phyloP scores from a whole-genome alignment of 2,888 invertebrate species.

The Perdita meconis region DNA sequence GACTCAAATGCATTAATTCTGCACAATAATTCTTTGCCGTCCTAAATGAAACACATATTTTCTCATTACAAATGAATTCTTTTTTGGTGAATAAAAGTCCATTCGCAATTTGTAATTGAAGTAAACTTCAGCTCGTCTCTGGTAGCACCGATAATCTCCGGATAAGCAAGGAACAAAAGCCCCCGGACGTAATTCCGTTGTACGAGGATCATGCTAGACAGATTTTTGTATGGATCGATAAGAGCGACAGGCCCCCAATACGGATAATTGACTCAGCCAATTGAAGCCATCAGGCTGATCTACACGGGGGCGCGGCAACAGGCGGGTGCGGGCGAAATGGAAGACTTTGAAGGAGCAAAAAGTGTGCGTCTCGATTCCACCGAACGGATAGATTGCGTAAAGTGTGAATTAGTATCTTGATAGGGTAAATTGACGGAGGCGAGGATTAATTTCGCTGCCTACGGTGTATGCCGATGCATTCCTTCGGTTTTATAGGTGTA shows the following conservation, averaged over 20 bases:
- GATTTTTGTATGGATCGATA: slow-evolving; percentile 16
- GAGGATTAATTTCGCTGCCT: slow-evolving; percentile 20
- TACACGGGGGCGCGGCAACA: slow-evolving; percentile 9
- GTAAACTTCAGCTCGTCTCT: too few species aligned
- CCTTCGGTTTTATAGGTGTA: not conserved
- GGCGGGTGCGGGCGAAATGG: slow-evolving; percentile 42
- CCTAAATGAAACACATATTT: too few species aligned
- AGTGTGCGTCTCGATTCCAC: slow-evolving; percentile 11
- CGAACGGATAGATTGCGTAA: slow-evolving; percentile 9
- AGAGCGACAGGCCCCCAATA: slow-evolving; percentile 32
- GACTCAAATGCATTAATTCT: too few species aligned
- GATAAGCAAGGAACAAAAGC: too few species aligned
- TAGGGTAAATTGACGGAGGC: slow-evolving; percentile 25
- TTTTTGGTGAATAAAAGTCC: too few species aligned
- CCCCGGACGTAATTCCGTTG: not conserved
- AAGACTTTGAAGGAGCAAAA: not conserved
- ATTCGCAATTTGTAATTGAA: too few species aligned
- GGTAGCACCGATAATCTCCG: too few species aligned
- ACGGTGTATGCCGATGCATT: slow-evolving; percentile 4
- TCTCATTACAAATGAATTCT: too few species aligned
- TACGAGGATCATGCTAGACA: not conserved
- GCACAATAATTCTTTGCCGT: too few species aligned
- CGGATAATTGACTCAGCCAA: slow-evolving; percentile 39
- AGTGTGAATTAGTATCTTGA: slow-evolving; percentile 28
- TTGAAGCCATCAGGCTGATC: slow-evolving; percentile 19